These are phyloP conservation scores for Mactromeris polynyma DNA, from an alignment of 2,888 invertebrate genomes.

Conservation along the genomic window DNA sequence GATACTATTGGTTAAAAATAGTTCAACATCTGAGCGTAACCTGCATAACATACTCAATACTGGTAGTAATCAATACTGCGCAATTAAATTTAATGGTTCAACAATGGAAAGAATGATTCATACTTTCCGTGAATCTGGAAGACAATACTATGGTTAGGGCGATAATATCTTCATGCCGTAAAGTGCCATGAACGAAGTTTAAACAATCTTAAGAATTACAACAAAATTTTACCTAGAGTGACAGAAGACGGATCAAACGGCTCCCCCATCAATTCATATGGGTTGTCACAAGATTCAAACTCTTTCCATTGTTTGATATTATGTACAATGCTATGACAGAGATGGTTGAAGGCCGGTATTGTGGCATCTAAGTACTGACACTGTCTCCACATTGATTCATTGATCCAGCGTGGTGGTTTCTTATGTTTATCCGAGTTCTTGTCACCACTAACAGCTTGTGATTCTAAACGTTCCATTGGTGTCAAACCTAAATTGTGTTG, in stretches of 20 bases:
- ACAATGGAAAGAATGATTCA: no score
- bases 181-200: no score
- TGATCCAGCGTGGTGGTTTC: slow-evolving; percentile 80
- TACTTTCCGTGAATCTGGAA: no score
- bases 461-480: slow-evolving; percentile 83
- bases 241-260: slow-evolving; percentile 49
- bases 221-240: slow-evolving; percentile 43
- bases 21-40: no score
- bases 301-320: slow-evolving; percentile 82
- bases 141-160: no score
- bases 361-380: slow-evolving; percentile 85
- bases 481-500: slow-evolving; percentile 76
- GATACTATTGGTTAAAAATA: no score
- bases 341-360: slow-evolving; percentile 75
- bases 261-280: slow-evolving; percentile 77
- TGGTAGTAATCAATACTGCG: no score
- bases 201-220: no score
- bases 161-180: no score
- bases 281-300: slow-evolving; percentile 78
- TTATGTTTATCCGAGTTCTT: slow-evolving; percentile 71
- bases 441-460: slow-evolving; percentile 73
- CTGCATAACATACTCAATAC: no score
- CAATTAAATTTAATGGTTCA: no score
- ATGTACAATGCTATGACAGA: slow-evolving; percentile 82
- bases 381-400: slow-evolving; percentile 82